Conservation (phyloP, 1,140 invertebrate genomes). For the Cherax quadricarinatus region DNA sequence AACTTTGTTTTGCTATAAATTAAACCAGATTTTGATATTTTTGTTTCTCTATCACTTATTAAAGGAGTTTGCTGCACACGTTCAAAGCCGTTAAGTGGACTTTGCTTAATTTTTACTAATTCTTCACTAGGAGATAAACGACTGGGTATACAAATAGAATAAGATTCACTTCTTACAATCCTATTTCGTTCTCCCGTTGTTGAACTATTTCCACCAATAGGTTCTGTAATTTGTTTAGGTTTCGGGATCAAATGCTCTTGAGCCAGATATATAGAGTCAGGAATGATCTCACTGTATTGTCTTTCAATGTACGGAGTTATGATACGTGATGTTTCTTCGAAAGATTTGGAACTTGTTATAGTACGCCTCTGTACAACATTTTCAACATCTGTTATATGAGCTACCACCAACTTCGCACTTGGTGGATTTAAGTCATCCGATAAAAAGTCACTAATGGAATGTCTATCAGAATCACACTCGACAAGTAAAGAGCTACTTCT, state of each 20-base stretch:
- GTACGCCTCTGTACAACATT: constrained; percentile 64
- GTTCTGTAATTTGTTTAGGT: constrained; percentile 16
- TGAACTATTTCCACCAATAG: constrained; percentile 16
- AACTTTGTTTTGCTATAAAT: constrained; percentile 17
- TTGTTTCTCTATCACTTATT: constrained; percentile 29
- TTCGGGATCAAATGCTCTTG: constrained; percentile 53
- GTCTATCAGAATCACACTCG: constrained; percentile 72
- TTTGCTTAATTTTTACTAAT: neutral
- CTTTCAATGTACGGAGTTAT: constrained; percentile 52
- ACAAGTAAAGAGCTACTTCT: constrained; percentile 71
- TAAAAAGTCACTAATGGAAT: constrained; percentile 70
- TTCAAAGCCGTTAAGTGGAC: constrained; percentile 28
- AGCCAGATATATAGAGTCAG: constrained; percentile 63
- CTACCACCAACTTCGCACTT: constrained; percentile 65
- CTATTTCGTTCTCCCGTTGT: constrained; percentile 26
- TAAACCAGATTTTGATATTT: constrained; percentile 12
- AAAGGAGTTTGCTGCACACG: constrained; percentile 9
- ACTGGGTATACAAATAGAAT: constrained; percentile 37
- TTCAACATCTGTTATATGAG: constrained; percentile 68
- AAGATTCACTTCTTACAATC: constrained; percentile 53
- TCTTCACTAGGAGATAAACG: constrained; percentile 42
- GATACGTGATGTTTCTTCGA: constrained; percentile 52
- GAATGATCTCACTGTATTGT: constrained; percentile 72
- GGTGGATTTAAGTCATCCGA: constrained; percentile 58
- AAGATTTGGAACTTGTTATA: constrained; percentile 66